A percentile compares a stretch with the other conserved stretches of the same genome.
Evolutionary conservation across 2,888 invertebrate species (phyloP).

Genomic region (Caenorhabditis sp.): DNA sequence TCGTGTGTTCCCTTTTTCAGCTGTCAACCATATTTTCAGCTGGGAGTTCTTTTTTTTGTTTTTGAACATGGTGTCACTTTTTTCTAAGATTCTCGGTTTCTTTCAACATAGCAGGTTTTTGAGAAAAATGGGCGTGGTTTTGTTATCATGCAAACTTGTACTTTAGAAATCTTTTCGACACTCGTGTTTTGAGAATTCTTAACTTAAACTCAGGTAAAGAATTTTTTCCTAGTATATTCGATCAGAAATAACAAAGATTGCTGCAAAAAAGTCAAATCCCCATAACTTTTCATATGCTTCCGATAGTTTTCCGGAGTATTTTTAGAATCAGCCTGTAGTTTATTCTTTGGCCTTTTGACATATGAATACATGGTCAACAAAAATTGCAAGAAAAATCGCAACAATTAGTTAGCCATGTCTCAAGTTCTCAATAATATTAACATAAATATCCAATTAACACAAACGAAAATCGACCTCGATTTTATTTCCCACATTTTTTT

Average conservation of each 20-base stretch:
- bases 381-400: background rate
- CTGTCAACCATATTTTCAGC: background rate
- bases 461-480: background rate
- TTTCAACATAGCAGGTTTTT: background rate
- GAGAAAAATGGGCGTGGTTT: background rate
- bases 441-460: background rate
- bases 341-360: no score
- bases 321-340: background rate
- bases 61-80: background rate
- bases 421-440: background rate
- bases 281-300: background rate
- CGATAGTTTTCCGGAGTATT: background rate
- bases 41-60: background rate
- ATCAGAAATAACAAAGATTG: background rate
- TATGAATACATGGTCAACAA: no score
- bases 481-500: background rate
- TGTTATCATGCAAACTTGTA: no score
- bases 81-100: no score
- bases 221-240: no score
- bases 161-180: no score
- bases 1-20: background rate
- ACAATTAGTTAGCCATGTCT: background rate
- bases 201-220: no score
- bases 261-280: background rate
- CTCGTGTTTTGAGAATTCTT: no score